Percentiles rank a stretch among this genome's conserved stretches.
Conservation (phyloP, 2,888 invertebrate genomes). For the Synanthedon myopaeformis region DNA sequence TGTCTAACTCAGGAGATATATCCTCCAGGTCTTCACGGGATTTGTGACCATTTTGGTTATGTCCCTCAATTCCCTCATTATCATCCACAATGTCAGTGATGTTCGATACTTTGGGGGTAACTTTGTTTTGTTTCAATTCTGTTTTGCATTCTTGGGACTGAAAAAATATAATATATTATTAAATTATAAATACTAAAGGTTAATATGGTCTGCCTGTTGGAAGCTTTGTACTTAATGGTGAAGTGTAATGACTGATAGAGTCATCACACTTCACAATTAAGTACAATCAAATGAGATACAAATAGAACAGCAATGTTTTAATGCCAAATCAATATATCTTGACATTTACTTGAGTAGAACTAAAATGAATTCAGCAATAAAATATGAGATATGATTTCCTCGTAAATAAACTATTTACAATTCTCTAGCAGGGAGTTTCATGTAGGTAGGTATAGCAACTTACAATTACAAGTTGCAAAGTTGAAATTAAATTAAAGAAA, state of each 20-base stretch:
- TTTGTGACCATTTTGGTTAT: constrained; percentile 12
- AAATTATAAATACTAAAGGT: too few species aligned
- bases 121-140: not conserved
- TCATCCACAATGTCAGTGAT: not conserved
- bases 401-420: too few species aligned
- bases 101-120: not conserved
- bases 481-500: too few species aligned
- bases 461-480: too few species aligned
- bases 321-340: constrained; percentile 29
- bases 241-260: too few species aligned
- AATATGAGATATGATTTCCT: too few species aligned
- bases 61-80: constrained; percentile 7
- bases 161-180: not conserved
- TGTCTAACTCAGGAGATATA: constrained; percentile 42
- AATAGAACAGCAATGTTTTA: constrained; percentile 21
- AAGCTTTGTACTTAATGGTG: too few species aligned
- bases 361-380: too few species aligned
- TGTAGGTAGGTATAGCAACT: too few species aligned
- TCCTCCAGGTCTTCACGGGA: constrained; percentile 24
- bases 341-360: not conserved
- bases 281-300: not conserved
- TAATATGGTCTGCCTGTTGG: too few species aligned
- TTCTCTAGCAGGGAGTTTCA: too few species aligned
- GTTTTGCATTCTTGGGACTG: not conserved
- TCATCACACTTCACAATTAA: too few species aligned